Conservation (phyloP, 92 coral and sea anemone genomes). For the Phenganax stokvisi region DNA sequence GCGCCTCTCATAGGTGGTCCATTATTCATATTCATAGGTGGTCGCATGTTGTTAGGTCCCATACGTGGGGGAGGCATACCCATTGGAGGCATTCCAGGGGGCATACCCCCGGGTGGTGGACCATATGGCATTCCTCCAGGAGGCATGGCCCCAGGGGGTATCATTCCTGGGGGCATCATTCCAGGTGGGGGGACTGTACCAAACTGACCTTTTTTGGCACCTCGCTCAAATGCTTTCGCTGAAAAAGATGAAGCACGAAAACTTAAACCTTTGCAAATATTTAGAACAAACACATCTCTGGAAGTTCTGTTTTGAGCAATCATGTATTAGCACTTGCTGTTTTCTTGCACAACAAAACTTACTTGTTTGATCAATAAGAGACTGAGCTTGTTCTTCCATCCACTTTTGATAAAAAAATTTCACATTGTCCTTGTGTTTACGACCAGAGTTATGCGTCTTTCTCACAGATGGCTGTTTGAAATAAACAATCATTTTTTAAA, state of each 20-base stretch:
- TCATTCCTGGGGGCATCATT: slow-evolving; percentile 75
- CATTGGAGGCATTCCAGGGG: slow-evolving; percentile 66
- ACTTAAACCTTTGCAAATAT: not conserved
- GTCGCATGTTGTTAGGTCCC: slow-evolving; percentile 53
- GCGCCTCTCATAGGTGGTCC: not conserved
- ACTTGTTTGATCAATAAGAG: slow-evolving; percentile 97
- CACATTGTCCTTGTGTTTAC: slow-evolving; percentile 97
- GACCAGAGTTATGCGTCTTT: slow-evolving; percentile 91
- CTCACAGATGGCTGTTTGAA: slow-evolving; percentile 86
- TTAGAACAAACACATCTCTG: not conserved
- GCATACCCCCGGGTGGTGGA: slow-evolving; percentile 83
- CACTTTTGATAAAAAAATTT: slow-evolving; percentile 87
- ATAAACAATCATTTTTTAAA: not conserved
- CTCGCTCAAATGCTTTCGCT: slow-evolving; percentile 94
- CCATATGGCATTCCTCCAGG: slow-evolving; percentile 85
- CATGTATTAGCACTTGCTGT: not conserved
- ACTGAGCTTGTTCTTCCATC: slow-evolving; percentile 99
- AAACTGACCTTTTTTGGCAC: slow-evolving; percentile 61
- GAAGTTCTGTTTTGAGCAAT: too few species aligned
- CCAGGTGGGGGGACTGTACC: slow-evolving; percentile 78
- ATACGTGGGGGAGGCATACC: slow-evolving; percentile 58
- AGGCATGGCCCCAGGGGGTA: slow-evolving; percentile 77
- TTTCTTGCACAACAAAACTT: slow-evolving; percentile 29
- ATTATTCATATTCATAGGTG: slow-evolving; percentile 32
- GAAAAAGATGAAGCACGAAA: not conserved